Base-by-base conservation (phyloP, 2,888 invertebrate species). In the Lepidochitona cinerea region DNA sequence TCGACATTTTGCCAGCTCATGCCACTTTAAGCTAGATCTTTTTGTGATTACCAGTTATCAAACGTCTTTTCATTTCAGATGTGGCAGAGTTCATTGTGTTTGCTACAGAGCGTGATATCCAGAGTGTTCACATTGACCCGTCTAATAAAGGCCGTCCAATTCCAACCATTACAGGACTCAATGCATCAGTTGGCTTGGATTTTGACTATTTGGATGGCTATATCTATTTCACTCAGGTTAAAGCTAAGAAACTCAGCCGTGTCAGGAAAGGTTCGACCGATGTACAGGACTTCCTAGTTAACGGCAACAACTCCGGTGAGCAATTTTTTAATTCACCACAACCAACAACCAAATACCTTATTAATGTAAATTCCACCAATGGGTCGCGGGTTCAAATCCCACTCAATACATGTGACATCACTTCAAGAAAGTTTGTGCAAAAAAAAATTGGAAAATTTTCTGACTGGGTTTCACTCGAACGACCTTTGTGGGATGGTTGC, bases 71-170 rank as follows among this genome's bases (percentile, higher is more conserved):
- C 41, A 53, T 76, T 82, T 18, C 83, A 91, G 94, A 93, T 3
- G 95, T 96, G 0, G 94, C 95, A 69, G 98, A 98, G 87, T 99
- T 95, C 88, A 90, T 99, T 23, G 95, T 99, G 0, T 98, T 97
- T 88, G 95, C 97, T 0, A 98, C 98, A 0, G 93, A 98, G 75
- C 97, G 97, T 0, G 97, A 98, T 92, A 96, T 99, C 70, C 93
- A 97, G 41, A 95, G 96, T 0, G 94, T 98, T n/a, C 95, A 95
- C 84, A 91, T 99, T 36, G 96, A 97, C 89, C 96, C 96, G 0
- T 93, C 77, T 6, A 75, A 80, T 36, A 81, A 79, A n/a, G 78
- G 83, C 71, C 92, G 95, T 1, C 98, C 98, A 0, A 97, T 98
- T 88, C 94, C 94, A 77, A 95, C 97, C 0, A 93, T 88, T 33